Percentiles rank a stretch among this genome's conserved stretches.
phyloP scores from a whole-genome alignment of 2,113 vertebrate genomes.

The Phrynosoma blainvillii region DNA sequence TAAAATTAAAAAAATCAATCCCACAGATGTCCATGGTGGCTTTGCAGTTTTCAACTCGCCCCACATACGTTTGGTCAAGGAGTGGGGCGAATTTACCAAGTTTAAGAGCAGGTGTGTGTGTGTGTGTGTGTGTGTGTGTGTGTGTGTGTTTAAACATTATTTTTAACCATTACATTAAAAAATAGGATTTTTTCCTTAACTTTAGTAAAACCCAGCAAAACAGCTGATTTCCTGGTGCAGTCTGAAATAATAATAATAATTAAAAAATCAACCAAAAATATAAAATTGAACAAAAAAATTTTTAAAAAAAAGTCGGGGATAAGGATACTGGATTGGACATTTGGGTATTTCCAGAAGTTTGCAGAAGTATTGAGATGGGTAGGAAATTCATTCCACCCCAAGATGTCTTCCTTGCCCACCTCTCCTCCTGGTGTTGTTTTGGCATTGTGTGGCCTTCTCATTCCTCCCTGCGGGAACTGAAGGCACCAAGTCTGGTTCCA shows the following conservation, averaged over 20 bases:
- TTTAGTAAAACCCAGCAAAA: conserved; percentile 78
- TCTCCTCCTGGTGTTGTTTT: neutral
- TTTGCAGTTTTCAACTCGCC: conserved; percentile 73
- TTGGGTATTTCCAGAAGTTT: conserved; percentile 30
- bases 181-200: conserved; percentile 74
- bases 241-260: conserved; percentile 74
- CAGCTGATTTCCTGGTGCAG: conserved; percentile 67
- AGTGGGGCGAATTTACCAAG: conserved; percentile 50
- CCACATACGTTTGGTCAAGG: conserved; percentile 38
- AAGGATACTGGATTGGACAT: conserved; percentile 41
- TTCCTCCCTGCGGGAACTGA: neutral
- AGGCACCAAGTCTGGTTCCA: neutral
- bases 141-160: neutral
- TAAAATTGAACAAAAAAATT: conserved; percentile 69
- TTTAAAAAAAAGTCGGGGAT: conserved; percentile 45
- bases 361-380: conserved; percentile 8
- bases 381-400: neutral
- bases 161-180: conserved; percentile 75
- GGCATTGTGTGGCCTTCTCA: neutral
- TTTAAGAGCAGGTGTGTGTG: neutral
- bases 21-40: conserved; percentile 62
- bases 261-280: conserved; percentile 59
- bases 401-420: neutral
- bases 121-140: conserved; percentile 42
- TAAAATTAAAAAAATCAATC: conserved; percentile 75